phyloP scores from a whole-genome alignment of 2,888 invertebrate genomes.

The Ophraella communa region DNA sequence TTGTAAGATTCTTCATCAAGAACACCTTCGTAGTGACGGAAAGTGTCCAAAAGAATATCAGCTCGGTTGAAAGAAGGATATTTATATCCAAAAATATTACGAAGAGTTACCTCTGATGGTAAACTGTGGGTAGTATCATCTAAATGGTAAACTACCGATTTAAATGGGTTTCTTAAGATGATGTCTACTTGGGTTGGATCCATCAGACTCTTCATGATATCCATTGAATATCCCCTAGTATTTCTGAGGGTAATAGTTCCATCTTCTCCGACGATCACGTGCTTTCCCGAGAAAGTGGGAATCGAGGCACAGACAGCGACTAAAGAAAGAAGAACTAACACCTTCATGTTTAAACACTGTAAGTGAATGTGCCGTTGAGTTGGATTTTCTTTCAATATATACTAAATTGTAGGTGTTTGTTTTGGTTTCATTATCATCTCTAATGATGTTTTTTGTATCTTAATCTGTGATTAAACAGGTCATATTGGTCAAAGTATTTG shows the following conservation, averaged over 20 bases:
- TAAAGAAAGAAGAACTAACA: constrained; percentile 3
- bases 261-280: constrained; percentile 31
- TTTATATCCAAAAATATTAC: not conserved
- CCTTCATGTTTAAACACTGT: constrained; percentile 5
- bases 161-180: constrained; percentile 30
- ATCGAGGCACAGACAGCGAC: constrained; percentile 1
- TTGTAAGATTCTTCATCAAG: constrained; percentile 1
- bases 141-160: constrained; percentile 30
- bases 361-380: not conserved
- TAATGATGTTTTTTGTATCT: not conserved
- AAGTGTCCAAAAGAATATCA: not conserved
- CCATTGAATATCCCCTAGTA: constrained; percentile 26
- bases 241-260: constrained; percentile 34
- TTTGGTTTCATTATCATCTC: not conserved
- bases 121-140: constrained; percentile 20
- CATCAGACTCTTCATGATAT: constrained; percentile 25
- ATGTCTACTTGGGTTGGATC: constrained; percentile 27
- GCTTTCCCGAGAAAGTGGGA: not conserved
- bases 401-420: not conserved
- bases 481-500: not conserved
- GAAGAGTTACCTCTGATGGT: not conserved
- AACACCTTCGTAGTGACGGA: constrained; percentile 1
- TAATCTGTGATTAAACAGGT: not conserved
- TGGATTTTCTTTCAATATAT: not conserved
- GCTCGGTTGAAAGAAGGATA: constrained; percentile 6